Evolutionary conservation across 2,113 vertebrate genomes (phyloP), one percentile per base, ranked within the genome.

Genomic region (Protobothrops flavoviridis): DNA sequence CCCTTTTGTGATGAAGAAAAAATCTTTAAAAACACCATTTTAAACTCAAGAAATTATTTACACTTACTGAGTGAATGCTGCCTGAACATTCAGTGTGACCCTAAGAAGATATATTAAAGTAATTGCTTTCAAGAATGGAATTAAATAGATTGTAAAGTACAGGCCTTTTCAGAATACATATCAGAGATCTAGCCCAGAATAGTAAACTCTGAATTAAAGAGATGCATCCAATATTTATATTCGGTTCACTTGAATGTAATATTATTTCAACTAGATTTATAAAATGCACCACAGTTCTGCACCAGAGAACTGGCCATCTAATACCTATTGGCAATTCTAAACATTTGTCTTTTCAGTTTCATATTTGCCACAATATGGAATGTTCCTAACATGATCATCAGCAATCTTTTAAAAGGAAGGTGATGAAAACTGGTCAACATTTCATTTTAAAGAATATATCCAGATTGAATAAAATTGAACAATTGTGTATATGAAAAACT

Each of bases 1-100:
- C 9, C 23, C 17, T 86, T 0, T 94, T 89, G 53, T 94, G 52
- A 87, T 92, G 86, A 92, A 91, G 24, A 39, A 93, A 61, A 1
- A 48, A 0, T 11, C 88, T 53, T 88, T 3, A 52, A 55, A 94
- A 90, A 33, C 61, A 39, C 94, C 86, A 87, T 92, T 61, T 94
- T 91, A 85, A 69, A 57, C 5, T 85, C 39, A 39, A 89, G 26
- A 94, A 95, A 43, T 0, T 93, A 29, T 92, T 92, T 93, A 55
- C 88, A 92, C 56, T 56, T 93, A 59, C 59, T 4, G 3, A 59
- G 13, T 48, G 55, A 87, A 9, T 7, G 21, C 45, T 91, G 15
- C 52, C 33, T 5, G 12, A 91, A 43, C 6, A 5, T 5, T 45
- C 92, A 17, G 21, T 93, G 90, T 52, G 33, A 48, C 81, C 64